Conservation (phyloP, 2,797 vertebrate genomes). For the Synanceia verrucosa region DNA sequence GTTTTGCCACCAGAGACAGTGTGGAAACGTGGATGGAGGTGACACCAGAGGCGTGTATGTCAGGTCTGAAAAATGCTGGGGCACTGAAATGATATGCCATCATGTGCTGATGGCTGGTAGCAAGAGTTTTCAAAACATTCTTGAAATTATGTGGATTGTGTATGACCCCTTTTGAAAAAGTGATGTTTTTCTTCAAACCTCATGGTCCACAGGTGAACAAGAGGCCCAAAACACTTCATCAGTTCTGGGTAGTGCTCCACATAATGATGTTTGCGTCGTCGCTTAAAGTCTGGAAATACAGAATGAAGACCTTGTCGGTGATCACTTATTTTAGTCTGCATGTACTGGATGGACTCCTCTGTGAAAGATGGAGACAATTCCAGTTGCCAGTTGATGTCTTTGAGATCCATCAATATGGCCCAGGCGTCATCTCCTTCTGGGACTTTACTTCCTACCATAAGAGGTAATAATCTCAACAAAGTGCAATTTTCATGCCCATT, state of each 20-base stretch:
- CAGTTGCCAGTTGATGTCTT: constrained; percentile 42
- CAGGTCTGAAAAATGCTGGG: background rate
- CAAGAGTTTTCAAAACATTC: constrained; percentile 7
- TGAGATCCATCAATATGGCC: no score
- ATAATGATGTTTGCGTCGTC: constrained; percentile 28
- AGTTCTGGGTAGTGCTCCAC: constrained; percentile 28
- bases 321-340: constrained; percentile 44
- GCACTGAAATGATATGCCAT: background rate
- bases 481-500: constrained; percentile 51
- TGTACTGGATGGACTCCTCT: constrained; percentile 36
- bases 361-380: constrained; percentile 36
- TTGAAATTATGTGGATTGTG: constrained; percentile 23
- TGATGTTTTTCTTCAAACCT: constrained; percentile 32
- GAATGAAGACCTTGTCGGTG: constrained; percentile 28
- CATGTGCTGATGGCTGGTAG: background rate
- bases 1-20: no score
- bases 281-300: constrained; percentile 15
- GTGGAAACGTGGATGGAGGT: no score
- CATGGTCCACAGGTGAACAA: constrained; percentile 38
- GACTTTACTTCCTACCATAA: no score
- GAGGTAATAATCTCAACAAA: no score
- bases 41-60: no score
- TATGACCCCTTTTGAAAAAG: constrained; percentile 35
- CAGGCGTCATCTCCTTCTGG: no score
- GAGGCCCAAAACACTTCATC: constrained; percentile 7